Base-by-base conservation (phyloP, 2,797 vertebrate species). In the Phrynocephalus vlangalii region DNA sequence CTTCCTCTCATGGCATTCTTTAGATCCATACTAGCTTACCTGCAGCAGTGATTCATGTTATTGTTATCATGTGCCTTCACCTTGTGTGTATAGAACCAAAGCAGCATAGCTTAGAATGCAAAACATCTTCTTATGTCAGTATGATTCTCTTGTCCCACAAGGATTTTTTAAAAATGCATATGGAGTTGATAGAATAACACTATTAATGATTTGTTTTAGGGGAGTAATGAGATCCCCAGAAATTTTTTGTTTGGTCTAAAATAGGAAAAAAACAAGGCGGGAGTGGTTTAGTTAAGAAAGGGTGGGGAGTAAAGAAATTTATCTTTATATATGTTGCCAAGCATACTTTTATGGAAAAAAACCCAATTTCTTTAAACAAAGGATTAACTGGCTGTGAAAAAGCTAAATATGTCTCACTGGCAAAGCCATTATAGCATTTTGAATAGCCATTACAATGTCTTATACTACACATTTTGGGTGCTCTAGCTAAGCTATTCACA, bases 371-470 rank as follows among this genome's bases (percentile, higher is more conserved):
- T 84, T 75, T 67, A 91, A 67, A n/a, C 83, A 87, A 89, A 26
- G 52, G 38, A 44, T 44, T 78, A 84, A 85, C 44, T 78, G 80
- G 75, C 60, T 73, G 72, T 89, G 67, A 87, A 87, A 86, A 89
- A 87, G 66, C 90, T 67, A 87, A 87, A 84, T 48, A 80, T 83
- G 63, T 88, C 50, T 86, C 68, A 63, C 70, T 80, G 71, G 67
- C 56, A 84, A 87, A 56, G 72, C 78, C 44, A 72, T 87, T 89
- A 89, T 48, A 84, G 78, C n/a, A 78, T 84, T 84, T 76, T 81
- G 84, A 86, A 86, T 80, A 88, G 72, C 78, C 79, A 86, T 87
- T 89, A 91, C 86, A 83, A 52, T 87, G 28, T 86, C 83, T 87
- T 86, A 81, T 72, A 75, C 68, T 70, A 33, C 52, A 52, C 88